These are phyloP conservation scores for Drosophila falleni DNA, from an alignment of 2,888 invertebrate species.

Conservation along the genomic window DNA sequence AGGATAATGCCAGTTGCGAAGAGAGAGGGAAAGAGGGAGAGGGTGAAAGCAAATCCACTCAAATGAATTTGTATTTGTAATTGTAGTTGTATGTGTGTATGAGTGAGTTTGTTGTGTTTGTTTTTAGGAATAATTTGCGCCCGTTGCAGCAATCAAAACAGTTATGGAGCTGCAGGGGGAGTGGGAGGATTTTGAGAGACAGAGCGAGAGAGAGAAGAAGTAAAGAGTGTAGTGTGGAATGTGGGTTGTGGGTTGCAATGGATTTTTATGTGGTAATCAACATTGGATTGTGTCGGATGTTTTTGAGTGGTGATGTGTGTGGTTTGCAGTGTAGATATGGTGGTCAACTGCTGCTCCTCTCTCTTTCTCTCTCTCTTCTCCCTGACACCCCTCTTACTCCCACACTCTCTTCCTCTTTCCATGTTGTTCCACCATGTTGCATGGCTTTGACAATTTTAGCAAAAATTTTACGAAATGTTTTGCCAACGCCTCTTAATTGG, in stretches of 20 bases:
- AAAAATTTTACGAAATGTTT: conserved; percentile 64
- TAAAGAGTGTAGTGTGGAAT: neutral
- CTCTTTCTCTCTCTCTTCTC: neutral
- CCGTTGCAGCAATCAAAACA: conserved; percentile 73
- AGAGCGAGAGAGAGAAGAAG: neutral
- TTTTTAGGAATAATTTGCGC: conserved; percentile 75
- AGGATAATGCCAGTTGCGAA: conserved; percentile 29
- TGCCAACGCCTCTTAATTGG: conserved; percentile 79
- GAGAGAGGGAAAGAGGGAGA: neutral
- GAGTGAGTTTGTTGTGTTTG: conserved; percentile 43
- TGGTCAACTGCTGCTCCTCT: neutral
- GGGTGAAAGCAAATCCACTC: conserved; percentile 67
- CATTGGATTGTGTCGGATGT: conserved; percentile 79
- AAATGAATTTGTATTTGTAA: conserved; percentile 79
- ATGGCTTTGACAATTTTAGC: conserved; percentile 43
- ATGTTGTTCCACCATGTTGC: conserved; percentile 12
- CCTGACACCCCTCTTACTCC: neutral
- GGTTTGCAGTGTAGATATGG: conserved; percentile 53
- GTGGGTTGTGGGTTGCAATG: conserved; percentile 25
- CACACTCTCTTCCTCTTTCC: neutral
- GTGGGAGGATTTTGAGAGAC: neutral
- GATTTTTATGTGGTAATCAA: conserved; percentile 79
- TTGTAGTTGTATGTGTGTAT: conserved; percentile 13
- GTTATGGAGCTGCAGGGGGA: conserved; percentile 43
- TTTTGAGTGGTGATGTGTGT: conserved; percentile 75